Conservation (phyloP, 2,888 invertebrate species). For the Octonoba sinensis region DNA sequence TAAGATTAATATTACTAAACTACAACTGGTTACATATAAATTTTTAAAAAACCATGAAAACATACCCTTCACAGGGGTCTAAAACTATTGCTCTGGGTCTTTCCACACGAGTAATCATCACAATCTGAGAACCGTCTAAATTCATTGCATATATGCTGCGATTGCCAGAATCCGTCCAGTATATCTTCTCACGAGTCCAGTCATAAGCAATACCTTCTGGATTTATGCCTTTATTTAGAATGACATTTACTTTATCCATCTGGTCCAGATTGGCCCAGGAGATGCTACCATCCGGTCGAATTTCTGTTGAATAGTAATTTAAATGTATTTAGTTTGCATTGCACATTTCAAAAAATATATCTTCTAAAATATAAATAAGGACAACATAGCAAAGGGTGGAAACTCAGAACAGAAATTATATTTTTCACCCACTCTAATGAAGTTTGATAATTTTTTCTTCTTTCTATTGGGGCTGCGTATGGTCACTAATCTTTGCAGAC, state of each 20-base stretch:
- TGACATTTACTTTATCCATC: conserved; percentile 73
- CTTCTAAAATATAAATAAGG: too few species aligned
- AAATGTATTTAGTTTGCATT: not conserved
- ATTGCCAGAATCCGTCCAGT: conserved; percentile 97
- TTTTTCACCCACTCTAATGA: too few species aligned
- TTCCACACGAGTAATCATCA: conserved; percentile 93
- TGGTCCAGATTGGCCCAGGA: conserved; percentile 83
- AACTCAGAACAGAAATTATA: too few species aligned
- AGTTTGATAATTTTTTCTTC: too few species aligned
- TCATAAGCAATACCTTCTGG: conserved; percentile 96
- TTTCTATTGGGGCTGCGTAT: too few species aligned
- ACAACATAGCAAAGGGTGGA: too few species aligned
- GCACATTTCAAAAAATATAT: too few species aligned
- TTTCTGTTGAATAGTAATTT: conserved; percentile 73
- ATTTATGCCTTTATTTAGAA: conserved; percentile 78
- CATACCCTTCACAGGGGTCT: conserved; percentile 91
- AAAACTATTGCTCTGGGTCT: conserved; percentile 94
- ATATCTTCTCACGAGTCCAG: conserved; percentile 97
- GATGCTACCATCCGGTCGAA: conserved; percentile 89
- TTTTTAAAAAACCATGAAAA: too few species aligned
- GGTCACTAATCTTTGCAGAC: too few species aligned
- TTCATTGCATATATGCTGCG: conserved; percentile 96
- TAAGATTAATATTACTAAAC: too few species aligned
- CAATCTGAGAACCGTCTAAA: conserved; percentile 85
- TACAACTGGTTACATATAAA: too few species aligned